Conservation (phyloP, 2,797 vertebrate species). For the Neopelma chrysocephalum region DNA sequence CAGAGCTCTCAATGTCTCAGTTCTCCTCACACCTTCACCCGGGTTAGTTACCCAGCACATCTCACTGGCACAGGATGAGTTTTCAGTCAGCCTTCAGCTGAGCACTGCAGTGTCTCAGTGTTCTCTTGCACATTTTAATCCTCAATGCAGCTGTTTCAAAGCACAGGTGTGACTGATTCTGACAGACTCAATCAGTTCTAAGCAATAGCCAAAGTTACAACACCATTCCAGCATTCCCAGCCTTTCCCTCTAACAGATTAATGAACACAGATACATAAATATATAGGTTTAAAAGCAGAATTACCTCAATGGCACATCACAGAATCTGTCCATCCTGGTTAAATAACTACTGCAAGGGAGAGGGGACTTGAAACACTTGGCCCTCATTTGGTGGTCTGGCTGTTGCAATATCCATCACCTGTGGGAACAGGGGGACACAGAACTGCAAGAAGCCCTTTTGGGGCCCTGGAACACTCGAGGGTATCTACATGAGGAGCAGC, state of each 20-base stretch:
- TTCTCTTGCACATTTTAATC: not conserved
- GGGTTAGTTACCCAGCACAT: not conserved
- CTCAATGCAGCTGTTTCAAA: not conserved
- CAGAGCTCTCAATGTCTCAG: not conserved
- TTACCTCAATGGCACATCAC: not conserved
- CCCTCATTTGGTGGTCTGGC: not conserved
- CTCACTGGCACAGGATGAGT: not conserved
- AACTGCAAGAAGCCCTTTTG: not conserved
- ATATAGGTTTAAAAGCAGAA: not conserved
- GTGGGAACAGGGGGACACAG: not conserved
- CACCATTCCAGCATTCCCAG: not conserved
- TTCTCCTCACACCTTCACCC: not conserved
- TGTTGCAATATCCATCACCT: not conserved
- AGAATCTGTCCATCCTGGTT: not conserved
- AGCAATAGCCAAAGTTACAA: not conserved
- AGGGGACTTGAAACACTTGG: not conserved
- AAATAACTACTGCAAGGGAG: not conserved
- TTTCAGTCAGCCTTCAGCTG: not conserved
- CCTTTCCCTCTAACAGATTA: not conserved
- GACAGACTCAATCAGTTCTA: not conserved
- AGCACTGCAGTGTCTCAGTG: not conserved
- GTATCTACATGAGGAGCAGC: not conserved
- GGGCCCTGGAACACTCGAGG: not conserved
- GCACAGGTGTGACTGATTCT: not conserved
- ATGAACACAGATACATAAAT: not conserved